Evolutionary conservation across 2,797 vertebrate genomes (phyloP), one percentile per base, ranked within the genome.

Genomic region (Xenops minutus): DNA sequence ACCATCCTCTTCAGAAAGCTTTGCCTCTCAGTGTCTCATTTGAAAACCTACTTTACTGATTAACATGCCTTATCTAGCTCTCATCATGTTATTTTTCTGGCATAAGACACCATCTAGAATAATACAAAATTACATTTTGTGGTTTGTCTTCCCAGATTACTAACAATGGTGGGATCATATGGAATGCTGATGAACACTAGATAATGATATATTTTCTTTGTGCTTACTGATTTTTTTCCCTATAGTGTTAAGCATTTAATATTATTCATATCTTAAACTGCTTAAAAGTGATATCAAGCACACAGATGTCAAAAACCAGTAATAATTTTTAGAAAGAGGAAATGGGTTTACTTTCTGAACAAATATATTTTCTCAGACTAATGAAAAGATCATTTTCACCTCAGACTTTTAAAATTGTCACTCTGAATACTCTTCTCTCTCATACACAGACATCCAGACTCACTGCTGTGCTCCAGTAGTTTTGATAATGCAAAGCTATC

Each of bases 401-500:
- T 92, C 91, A 88, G 39, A 64, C 68, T 43, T 79, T 24, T 66
- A 43, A 77, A 85, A 77, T 4, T 85, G 56, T 87, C 66, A 34
- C 49, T 89, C 64, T 66, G 29, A 30, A 68, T 76, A 73, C 63
- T 69, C 26, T 52, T 74, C 69, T 68, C 54, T 39, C 56, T 76
- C 67, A 23, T 19, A 56, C 10, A 30, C 4, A 54, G 41, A 55
- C 37, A 89, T 14, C 20, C 52, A 92, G 72, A 66, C 29, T 75
- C 61, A 41, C 18, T 59, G 72, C 37, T 88, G 48, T 19, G 43
- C 51, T 79, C 76, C 76, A 59, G 66, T 77, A 86, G 49, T 82
- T 95, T 51, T 91, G 64, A 67, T 88, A 94, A 91, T 46, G 39
- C 51, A 80, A 89, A 94, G 37, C 64, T 49, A 74, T 89, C 30